Evolutionary conservation across 2,888 invertebrate genomes (phyloP).

Genomic region (Lithophane ornitopus): DNA sequence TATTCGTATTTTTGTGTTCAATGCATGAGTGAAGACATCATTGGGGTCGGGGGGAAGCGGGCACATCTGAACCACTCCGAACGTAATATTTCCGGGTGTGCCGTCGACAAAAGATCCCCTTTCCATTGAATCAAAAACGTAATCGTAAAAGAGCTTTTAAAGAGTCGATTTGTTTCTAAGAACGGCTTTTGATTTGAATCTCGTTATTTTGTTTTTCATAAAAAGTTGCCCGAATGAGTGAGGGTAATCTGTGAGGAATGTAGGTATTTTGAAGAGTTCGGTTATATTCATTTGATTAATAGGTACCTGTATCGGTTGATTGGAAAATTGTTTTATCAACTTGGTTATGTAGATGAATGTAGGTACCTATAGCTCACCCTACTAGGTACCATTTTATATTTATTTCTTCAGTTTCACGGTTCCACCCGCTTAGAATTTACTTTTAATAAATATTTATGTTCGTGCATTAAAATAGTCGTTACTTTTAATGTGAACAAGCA

Average conservation of each 20-base stretch:
- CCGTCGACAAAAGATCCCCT: conserved; percentile 82
- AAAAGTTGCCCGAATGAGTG: conserved; percentile 45
- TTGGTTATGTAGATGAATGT: conserved; percentile 3
- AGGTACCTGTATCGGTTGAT: conserved; percentile 17
- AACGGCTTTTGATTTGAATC: conserved; percentile 73
- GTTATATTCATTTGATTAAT: conserved; percentile 42
- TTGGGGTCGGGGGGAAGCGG: conserved; percentile 35
- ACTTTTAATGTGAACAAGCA: conserved; percentile 53
- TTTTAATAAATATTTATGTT: conserved; percentile 42
- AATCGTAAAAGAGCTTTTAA: conserved; percentile 82
- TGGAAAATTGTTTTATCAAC: conserved; percentile 23
- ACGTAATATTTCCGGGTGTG: conserved; percentile 80
- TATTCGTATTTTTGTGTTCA: conserved; percentile 42
- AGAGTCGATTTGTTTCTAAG: conserved; percentile 80
- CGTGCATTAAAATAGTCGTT: conserved; percentile 43
- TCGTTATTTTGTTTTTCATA: conserved; percentile 68
- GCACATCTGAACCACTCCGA: conserved; percentile 55
- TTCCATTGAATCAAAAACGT: conserved; percentile 84
- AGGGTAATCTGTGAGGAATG: conserved; percentile 48
- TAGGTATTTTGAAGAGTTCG: conserved; percentile 24
- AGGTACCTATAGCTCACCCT: background rate
- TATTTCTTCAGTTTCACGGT: conserved; percentile 29
- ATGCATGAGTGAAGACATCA: conserved; percentile 56
- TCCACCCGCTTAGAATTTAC: conserved; percentile 20
- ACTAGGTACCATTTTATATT: conserved; percentile 1